Evolutionary conservation across 2,888 invertebrate species (phyloP).

Genomic region (Noctua fimbriata): DNA sequence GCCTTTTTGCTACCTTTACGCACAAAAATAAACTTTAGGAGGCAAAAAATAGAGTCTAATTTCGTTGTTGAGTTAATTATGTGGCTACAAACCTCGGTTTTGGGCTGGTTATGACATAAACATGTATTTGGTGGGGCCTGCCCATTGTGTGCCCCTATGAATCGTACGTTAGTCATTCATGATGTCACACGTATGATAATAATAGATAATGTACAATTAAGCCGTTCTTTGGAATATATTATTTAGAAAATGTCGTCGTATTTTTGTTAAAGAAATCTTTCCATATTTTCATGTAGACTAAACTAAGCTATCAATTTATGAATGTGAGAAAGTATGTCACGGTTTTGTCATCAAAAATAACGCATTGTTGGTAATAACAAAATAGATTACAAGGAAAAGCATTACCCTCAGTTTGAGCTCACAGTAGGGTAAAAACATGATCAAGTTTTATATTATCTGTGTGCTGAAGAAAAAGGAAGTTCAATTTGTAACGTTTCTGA

Average conservation of each 20-base stretch:
- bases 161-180: slow-evolving; percentile 64
- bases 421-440: neutral
- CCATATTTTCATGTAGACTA: neutral
- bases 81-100: slow-evolving; percentile 61
- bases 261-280: slow-evolving; percentile 11
- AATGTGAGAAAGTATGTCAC: neutral
- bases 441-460: neutral
- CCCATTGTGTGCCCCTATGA: slow-evolving; percentile 64
- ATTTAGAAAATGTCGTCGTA: slow-evolving; percentile 15
- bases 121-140: slow-evolving; percentile 76
- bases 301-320: neutral
- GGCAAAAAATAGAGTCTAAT: slow-evolving; percentile 57
- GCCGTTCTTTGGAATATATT: slow-evolving; percentile 43
- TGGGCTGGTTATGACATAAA: slow-evolving; percentile 73
- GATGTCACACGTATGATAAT: slow-evolving; percentile 55
- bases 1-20: slow-evolving; percentile 54
- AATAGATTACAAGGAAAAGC: neutral
- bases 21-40: slow-evolving; percentile 61
- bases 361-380: neutral
- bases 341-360: neutral
- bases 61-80: slow-evolving; percentile 64
- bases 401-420: neutral
- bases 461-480: neutral
- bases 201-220: slow-evolving; percentile 59
- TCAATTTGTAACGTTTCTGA: slow-evolving; percentile 25